A percentile compares a stretch with the other conserved stretches of the same genome.
phyloP scores from a whole-genome alignment of 2,888 invertebrate species.

The Apodemia duryi region DNA sequence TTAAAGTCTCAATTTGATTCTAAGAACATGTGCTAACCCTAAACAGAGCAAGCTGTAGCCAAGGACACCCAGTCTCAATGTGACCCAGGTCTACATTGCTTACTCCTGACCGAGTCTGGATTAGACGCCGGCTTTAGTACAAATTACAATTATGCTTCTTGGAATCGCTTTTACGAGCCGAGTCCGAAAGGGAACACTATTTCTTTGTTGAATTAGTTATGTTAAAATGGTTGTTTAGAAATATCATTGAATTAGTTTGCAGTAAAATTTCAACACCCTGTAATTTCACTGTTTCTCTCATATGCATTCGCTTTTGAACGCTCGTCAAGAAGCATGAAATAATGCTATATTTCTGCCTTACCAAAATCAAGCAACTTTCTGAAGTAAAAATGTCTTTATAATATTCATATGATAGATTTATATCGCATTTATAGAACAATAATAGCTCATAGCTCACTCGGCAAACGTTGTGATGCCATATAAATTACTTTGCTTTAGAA shows the following conservation, averaged over 20 bases:
- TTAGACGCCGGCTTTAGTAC: constrained; percentile 30
- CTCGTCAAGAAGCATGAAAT: too few species aligned
- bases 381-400: too few species aligned
- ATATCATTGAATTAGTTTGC: background rate
- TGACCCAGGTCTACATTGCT: constrained; percentile 67
- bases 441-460: too few species aligned
- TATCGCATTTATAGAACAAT: too few species aligned
- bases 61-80: constrained; percentile 72
- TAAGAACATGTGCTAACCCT: constrained; percentile 36
- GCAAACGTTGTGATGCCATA: too few species aligned
- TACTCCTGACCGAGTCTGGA: constrained; percentile 32
- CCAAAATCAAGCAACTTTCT: too few species aligned
- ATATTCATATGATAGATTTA: too few species aligned
- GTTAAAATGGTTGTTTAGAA: constrained; percentile 17
- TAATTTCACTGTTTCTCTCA: background rate
- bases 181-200: constrained; percentile 25
- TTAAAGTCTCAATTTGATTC: too few species aligned
- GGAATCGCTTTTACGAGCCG: constrained; percentile 31
- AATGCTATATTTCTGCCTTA: too few species aligned
- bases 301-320: too few species aligned
- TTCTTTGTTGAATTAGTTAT: constrained; percentile 27
- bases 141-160: constrained; percentile 37
- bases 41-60: constrained; percentile 30
- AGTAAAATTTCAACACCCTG: background rate
- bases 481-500: too few species aligned